phyloP scores from a whole-genome alignment of 2,888 invertebrate species.

The Molanna angustata region DNA sequence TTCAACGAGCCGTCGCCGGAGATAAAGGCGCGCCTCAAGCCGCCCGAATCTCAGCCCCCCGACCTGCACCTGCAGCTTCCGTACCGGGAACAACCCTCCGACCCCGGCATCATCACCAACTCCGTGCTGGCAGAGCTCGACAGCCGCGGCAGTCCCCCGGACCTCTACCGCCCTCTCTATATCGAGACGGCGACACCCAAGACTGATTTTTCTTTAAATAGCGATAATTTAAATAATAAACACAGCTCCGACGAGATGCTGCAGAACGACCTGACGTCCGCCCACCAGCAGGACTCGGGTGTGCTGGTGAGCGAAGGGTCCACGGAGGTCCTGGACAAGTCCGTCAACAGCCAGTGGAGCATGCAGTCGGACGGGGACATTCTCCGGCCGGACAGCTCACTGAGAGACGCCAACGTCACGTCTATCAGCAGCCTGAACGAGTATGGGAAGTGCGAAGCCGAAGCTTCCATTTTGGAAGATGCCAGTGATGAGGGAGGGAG shows the following conservation, averaged over 20 bases:
- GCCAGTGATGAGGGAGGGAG: constrained; percentile 52
- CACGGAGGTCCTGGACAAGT: constrained; percentile 57
- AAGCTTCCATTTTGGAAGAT: constrained; percentile 56
- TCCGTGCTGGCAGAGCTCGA: constrained; percentile 43
- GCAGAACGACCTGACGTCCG: constrained; percentile 22
- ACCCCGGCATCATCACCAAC: constrained; percentile 38
- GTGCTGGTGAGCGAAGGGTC: constrained; percentile 56
- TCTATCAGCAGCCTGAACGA: constrained; percentile 35
- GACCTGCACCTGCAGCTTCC: constrained; percentile 15
- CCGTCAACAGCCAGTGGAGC: constrained; percentile 58
- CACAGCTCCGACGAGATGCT: constrained; percentile 23
- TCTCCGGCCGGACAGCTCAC: constrained; percentile 23
- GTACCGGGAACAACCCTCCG: constrained; percentile 11
- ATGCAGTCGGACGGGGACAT: constrained; percentile 36
- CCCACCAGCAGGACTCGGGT: constrained; percentile 51
- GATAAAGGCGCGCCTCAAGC: constrained; percentile 59
- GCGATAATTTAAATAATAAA: constrained; percentile 29
- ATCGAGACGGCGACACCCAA: constrained; percentile 40
- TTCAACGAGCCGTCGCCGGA: constrained; percentile 71
- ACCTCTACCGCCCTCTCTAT: constrained; percentile 30
- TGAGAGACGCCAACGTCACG: constrained; percentile 36
- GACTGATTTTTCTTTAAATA: constrained; percentile 30
- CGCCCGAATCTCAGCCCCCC: constrained; percentile 32
- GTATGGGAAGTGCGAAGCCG: constrained; percentile 39
- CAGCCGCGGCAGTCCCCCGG: constrained; percentile 36